Evolutionary conservation across 2,797 vertebrate genomes (phyloP), one percentile per base, ranked within the genome.

Genomic region (Crax fasciolata): DNA sequence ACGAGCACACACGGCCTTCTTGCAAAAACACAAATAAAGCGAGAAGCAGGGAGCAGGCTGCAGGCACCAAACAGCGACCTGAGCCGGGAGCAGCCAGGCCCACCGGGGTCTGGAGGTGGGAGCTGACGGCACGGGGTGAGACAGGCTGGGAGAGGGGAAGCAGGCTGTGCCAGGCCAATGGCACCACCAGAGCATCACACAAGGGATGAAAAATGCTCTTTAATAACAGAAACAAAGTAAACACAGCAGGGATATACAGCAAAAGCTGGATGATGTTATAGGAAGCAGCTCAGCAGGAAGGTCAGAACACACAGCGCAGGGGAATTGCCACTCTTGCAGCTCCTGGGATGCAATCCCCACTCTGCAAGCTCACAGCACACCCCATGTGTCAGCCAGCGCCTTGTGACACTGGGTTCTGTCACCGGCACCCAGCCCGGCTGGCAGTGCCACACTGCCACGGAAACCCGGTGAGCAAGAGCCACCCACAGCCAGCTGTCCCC

Each of bases 391-490:
- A 54, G 51, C 20, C 13, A 25, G 57, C 17, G 28, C 43, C 30
- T n/a, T 79, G 59, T 66, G 79, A 61, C 20, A 41, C 30, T 27
- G 39, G 14, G 55, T 72, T 70, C 61, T 66, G 49, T 49, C 75
- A n/a, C 7, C 54, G 55, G 38, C 59, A 77, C 51, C 65, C 43
- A 61, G 73, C 41, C 70, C 44, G 62, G 77, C 66, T 86, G 67
- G 51, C 51, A 52, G 25, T 15, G 51, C 51, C 25, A 15, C 51
- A 6, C 27, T 52, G 65, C 88, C 61, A 91, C 84, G 43, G 85
- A 55, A 94, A 96, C 82, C 9, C 38, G 43, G 73, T 72, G 87
- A 86, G 80, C 83, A 82, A 84, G 84, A 84, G 81, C 55, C 90
- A 63, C 48, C 75, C 81, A 77, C 68, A 81, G 83, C 59, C 66